Evolutionary conservation across 2,113 vertebrate genomes (phyloP).

Genomic region (Amphiprion ocellaris): DNA sequence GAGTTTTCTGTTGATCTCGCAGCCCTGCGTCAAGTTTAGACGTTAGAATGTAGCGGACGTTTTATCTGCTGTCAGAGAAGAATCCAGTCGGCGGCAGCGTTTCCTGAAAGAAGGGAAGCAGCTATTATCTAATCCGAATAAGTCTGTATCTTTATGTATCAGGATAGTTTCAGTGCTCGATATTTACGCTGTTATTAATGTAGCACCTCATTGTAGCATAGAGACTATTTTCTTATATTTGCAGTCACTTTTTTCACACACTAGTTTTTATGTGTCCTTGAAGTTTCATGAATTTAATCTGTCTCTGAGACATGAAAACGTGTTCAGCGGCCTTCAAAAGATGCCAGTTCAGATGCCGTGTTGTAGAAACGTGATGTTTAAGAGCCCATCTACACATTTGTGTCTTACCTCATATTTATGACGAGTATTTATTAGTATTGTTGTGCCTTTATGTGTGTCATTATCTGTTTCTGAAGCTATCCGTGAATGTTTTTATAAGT

Average conservation of each 20-base stretch:
- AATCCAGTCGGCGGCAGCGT: slow-evolving; percentile 42
- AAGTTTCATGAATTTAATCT: not conserved
- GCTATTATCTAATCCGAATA: not conserved
- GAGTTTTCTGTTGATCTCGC: not conserved
- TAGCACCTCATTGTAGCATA: slow-evolving; percentile 59
- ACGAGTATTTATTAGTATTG: slow-evolving; percentile 66
- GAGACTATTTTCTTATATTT: slow-evolving; percentile 54
- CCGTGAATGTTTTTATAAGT: slow-evolving; percentile 22
- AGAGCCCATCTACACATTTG: slow-evolving; percentile 37
- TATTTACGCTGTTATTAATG: slow-evolving; percentile 26
- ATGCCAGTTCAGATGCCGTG: not conserved
- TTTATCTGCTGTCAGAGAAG: not conserved
- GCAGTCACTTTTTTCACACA: slow-evolving; percentile 37
- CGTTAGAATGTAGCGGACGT: slow-evolving; percentile 31
- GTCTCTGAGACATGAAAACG: not conserved
- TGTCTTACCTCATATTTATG: slow-evolving; percentile 71
- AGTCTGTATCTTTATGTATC: not conserved
- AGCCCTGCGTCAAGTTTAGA: not conserved
- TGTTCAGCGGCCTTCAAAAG: no score
- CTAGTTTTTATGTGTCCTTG: not conserved
- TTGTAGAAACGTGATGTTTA: slow-evolving; percentile 20
- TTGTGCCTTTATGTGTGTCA: slow-evolving; percentile 40
- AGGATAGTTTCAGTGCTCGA: slow-evolving; percentile 14
- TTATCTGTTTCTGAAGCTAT: slow-evolving; percentile 36
- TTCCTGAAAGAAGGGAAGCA: no score